Evolutionary conservation across 2,113 vertebrate species (phyloP).

Genomic region (Connochaetes taurinus): DNA sequence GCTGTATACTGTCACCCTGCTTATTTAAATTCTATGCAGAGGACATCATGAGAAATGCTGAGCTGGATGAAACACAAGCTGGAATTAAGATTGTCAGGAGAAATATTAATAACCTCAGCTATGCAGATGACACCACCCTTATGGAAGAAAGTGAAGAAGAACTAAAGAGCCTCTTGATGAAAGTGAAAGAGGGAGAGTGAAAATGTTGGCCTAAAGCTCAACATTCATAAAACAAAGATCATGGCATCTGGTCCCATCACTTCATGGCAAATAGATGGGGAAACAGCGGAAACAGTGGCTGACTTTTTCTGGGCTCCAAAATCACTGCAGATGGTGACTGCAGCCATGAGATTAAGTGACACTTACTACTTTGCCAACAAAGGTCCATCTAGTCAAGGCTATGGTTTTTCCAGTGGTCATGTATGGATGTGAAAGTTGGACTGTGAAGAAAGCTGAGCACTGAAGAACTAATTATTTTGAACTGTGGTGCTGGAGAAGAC

Average conservation of each 20-base stretch:
- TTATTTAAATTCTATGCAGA: background rate
- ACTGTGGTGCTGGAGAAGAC: background rate
- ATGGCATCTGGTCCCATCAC: rapidly evolving
- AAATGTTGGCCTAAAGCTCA: background rate
- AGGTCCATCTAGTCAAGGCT: background rate
- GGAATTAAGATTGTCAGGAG: background rate
- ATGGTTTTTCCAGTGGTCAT: background rate
- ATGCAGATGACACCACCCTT: background rate
- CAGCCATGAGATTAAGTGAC: background rate
- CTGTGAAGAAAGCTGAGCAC: background rate
- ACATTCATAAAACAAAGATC: background rate
- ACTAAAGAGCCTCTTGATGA: background rate
- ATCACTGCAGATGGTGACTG: background rate
- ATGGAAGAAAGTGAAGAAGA: background rate
- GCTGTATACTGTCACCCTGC: background rate
- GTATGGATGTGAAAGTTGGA: background rate
- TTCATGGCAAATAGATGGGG: background rate
- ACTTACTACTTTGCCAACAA: background rate
- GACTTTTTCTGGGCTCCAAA: background rate
- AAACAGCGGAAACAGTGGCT: background rate
- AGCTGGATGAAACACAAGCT: background rate
- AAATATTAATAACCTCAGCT: background rate
- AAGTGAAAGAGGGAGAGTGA: background rate
- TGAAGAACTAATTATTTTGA: background rate
- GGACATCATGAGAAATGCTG: background rate